Percentiles rank a stretch among this genome's conserved stretches.
Evolutionary conservation across 2,797 vertebrate genomes (phyloP).

Genomic region (Notoglanidium macrostoma): DNA sequence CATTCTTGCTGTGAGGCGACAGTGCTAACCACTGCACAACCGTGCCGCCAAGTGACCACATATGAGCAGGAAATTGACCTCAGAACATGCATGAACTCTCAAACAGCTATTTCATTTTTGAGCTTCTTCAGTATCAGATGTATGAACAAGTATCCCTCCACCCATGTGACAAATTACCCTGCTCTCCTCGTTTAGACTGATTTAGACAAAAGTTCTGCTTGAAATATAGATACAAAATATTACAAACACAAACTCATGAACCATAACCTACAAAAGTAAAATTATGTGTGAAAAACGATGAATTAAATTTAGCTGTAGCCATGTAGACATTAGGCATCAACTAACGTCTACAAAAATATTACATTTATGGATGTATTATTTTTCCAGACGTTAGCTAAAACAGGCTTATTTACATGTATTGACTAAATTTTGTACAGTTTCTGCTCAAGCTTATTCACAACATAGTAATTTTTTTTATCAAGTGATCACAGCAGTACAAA

Average conservation of each 20-base stretch:
- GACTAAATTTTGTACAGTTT: neutral
- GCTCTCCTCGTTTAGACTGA: neutral
- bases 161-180: neutral
- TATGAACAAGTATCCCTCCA: neutral
- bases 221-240: neutral
- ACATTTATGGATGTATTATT: neutral
- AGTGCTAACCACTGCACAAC: too few relatives aligned
- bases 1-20: too few relatives aligned
- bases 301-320: neutral
- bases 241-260: too few relatives aligned
- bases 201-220: neutral
- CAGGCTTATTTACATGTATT: neutral
- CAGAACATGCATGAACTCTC: neutral
- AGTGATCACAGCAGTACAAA: conserved; percentile 13
- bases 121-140: neutral
- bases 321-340: neutral
- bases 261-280: neutral
- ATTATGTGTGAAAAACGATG: neutral
- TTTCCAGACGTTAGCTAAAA: neutral
- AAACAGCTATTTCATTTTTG: neutral
- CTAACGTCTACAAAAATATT: neutral
- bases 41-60: neutral
- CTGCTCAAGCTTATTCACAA: conserved; percentile 1
- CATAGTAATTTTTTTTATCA: neutral
- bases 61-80: neutral